These are phyloP conservation scores for Pterocles orientalis DNA, from an alignment of 2,113 vertebrate genomes.

Conservation along the genomic window DNA sequence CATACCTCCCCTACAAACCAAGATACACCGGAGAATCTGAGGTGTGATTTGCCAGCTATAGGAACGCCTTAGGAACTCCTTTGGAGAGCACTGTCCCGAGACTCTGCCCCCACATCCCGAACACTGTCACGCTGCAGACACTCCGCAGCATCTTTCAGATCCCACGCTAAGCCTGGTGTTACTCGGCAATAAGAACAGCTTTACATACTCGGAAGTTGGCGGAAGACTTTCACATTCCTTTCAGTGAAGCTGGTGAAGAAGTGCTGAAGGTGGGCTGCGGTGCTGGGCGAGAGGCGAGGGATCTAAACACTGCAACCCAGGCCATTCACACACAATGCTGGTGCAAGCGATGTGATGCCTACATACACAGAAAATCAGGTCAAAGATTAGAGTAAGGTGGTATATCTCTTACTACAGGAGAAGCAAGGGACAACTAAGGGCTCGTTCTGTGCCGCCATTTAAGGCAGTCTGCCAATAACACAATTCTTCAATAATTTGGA, in stretches of 20 bases:
- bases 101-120: rapidly evolving
- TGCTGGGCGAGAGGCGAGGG: not conserved
- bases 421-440: not conserved
- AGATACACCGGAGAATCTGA: not conserved
- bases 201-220: not conserved
- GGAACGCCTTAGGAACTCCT: not conserved
- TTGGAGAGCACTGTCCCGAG: not conserved
- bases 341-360: not conserved
- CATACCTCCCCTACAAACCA: not conserved
- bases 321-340: not conserved
- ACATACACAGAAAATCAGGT: not conserved
- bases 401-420: not conserved
- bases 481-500: not conserved
- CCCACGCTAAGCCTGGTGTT: not conserved
- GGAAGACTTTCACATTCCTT: not conserved
- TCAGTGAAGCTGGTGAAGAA: not conserved
- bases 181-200: not conserved
- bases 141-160: not conserved
- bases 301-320: not conserved
- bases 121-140: not conserved
- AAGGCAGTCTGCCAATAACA: not conserved
- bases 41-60: not conserved
- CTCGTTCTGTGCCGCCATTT: not conserved
- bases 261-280: not conserved
- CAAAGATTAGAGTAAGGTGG: not conserved